Conservation (phyloP, 2,113 vertebrate species). For the Columba janthina region DNA sequence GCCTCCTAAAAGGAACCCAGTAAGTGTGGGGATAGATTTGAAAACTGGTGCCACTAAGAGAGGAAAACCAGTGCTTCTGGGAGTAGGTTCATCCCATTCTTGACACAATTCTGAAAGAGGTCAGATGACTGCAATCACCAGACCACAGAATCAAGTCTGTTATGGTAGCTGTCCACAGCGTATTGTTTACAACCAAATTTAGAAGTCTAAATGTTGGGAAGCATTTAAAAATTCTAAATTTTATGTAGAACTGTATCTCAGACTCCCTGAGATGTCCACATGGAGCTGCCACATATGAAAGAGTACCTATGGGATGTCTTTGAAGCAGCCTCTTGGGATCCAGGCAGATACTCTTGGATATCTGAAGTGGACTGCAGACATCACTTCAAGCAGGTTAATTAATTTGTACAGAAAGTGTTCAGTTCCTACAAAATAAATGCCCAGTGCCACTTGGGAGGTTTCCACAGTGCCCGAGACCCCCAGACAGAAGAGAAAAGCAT, state of each 20-base stretch:
- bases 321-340: not conserved
- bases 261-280: not conserved
- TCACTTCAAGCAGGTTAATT: not conserved
- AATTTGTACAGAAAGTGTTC: not conserved
- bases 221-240: not conserved
- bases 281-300: not conserved
- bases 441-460: not conserved
- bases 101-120: not conserved
- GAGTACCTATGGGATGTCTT: not conserved
- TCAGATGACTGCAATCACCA: not conserved
- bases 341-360: not conserved
- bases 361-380: not conserved
- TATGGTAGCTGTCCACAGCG: not conserved
- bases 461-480: not conserved
- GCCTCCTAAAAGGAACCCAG: not conserved
- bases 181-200: not conserved
- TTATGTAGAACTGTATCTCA: not conserved
- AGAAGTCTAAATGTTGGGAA: not conserved
- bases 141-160: not conserved
- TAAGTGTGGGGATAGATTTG: not conserved
- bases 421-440: not conserved
- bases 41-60: not conserved
- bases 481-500: too few relatives aligned
- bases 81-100: too few relatives aligned
- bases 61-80: too few relatives aligned